A percentile compares a stretch with the other conserved stretches of the same genome.
These are phyloP conservation scores for Orientallactaga sibirica DNA, from an alignment of 2,797 vertebrate genomes.

Conservation along the genomic window DNA sequence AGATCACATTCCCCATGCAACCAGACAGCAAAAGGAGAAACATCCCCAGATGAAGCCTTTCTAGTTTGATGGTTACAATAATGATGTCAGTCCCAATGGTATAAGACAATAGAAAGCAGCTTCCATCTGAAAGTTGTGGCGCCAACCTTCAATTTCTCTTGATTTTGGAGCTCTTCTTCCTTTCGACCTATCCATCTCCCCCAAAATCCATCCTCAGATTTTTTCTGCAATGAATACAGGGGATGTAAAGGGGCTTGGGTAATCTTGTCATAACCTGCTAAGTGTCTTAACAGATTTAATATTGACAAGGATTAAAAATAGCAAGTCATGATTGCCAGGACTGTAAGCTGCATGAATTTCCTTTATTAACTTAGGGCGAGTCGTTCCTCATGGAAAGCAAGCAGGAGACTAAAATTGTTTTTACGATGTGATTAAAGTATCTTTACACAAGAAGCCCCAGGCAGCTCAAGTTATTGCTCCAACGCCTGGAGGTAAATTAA, in stretches of 20 bases:
- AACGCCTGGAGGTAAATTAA: conserved; percentile 81
- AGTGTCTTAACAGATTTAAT: conserved; percentile 82
- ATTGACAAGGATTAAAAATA: conserved; percentile 80
- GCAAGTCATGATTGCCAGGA: conserved; percentile 76
- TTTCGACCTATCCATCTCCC: conserved; percentile 75
- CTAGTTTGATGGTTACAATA: conserved; percentile 87
- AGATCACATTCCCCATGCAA: conserved; percentile 85
- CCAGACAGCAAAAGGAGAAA: conserved; percentile 81
- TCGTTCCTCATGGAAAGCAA: conserved; percentile 75
- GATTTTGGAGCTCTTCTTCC: conserved; percentile 84
- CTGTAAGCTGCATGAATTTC: conserved; percentile 83
- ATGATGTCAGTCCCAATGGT: conserved; percentile 86
- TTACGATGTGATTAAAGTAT: conserved; percentile 82
- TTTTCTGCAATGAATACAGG: conserved; percentile 83
- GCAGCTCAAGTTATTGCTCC: conserved; percentile 70
- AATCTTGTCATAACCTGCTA: conserved; percentile 69
- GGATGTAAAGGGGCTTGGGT: conserved; percentile 26
- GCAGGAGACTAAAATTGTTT: conserved; percentile 77
- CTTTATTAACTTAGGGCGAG: conserved; percentile 85
- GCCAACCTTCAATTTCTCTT: conserved; percentile 81
- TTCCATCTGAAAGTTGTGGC: conserved; percentile 72
- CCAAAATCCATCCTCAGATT: conserved; percentile 80
- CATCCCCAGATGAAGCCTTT: conserved; percentile 82
- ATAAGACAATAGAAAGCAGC: conserved; percentile 81
- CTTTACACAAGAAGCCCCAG: conserved; percentile 75